Evolutionary conservation across 2,888 invertebrate species (phyloP), one percentile per base, ranked within the genome.

Genomic region (Lordiphosa andalusiaca): DNA sequence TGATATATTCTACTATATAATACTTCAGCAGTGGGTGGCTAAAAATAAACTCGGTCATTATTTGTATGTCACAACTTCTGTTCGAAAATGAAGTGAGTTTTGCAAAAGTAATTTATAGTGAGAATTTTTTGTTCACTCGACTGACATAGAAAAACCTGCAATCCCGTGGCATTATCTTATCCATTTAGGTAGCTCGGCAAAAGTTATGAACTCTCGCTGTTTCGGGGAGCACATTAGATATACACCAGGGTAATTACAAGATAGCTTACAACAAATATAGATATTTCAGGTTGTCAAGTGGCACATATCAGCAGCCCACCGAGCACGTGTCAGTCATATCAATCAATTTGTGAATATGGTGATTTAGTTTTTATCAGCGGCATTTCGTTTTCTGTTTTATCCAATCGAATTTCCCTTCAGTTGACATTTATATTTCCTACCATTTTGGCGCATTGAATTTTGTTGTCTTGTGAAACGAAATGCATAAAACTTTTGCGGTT

Each of bases 401-500:
- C 13, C 53, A 54, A 40, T 53, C 46, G 44, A 42, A 54, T 63
- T 25, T 13, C 13, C 21, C 37, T 53, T 48, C 47, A 65, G 58
- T 70, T 53, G 42, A 12, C 10, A 53, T 51, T 42, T n/a, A 36
- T n/a, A 60, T 49, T 60, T 60, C 12, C 46, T 35, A 49, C 49
- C 16, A 44, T 44, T 30, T 44, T 44, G 44, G 33, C 30, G 33
- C 25, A 16, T 16, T 16, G 10, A 44, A 16, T 33, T 33, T 44
- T 30, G 5, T 9, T n/a, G 10, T 30, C n/a, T 9, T 36, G 25
- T 12, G 9, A 16, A 59, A 60, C 76, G 83, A 73, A 76, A 78
- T 78, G 78, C 50, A 50, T 62, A 80, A 57, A 60, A 72, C 67
- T 64, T 76, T 61, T 64, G 39, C 33, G 46, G 39, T 40, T 30